Evolutionary conservation across 2,797 vertebrate species (phyloP).

Genomic region (Phrynocephalus guinanensis): DNA sequence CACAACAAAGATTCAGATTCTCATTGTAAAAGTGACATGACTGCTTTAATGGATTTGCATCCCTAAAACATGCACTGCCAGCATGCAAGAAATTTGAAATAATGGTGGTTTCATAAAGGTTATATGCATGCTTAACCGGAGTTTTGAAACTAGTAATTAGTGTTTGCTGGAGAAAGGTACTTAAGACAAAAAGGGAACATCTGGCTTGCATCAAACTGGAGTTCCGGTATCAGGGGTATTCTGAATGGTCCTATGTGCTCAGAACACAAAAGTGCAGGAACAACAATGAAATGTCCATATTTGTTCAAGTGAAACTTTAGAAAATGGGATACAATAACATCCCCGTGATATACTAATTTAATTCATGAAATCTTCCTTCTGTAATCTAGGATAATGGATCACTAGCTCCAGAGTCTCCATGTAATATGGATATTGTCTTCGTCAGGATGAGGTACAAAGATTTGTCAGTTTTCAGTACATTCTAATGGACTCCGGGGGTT

Average conservation of each 20-base stretch:
- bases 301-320: neutral
- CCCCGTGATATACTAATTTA: neutral
- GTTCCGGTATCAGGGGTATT: neutral
- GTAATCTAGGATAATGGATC: neutral
- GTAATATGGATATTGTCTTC: neutral
- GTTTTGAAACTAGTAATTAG: neutral
- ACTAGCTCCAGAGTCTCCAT: neutral
- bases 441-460: neutral
- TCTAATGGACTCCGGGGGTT: neutral
- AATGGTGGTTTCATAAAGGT: neutral
- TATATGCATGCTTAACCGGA: neutral
- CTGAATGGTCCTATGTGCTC: neutral
- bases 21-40: neutral
- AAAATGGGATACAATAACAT: neutral
- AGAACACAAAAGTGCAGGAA: neutral
- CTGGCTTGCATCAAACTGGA: neutral
- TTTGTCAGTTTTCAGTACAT: neutral
- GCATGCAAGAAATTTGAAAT: neutral
- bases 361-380: neutral
- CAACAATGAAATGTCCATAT: neutral
- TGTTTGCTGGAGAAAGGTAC: neutral
- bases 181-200: neutral
- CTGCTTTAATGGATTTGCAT: conserved; percentile 7
- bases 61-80: neutral
- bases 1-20: conserved; percentile 2